Percentiles rank a stretch among this genome's conserved stretches.
Conservation (phyloP, 2,797 vertebrate species). For the Pipistrellus nathusii region DNA sequence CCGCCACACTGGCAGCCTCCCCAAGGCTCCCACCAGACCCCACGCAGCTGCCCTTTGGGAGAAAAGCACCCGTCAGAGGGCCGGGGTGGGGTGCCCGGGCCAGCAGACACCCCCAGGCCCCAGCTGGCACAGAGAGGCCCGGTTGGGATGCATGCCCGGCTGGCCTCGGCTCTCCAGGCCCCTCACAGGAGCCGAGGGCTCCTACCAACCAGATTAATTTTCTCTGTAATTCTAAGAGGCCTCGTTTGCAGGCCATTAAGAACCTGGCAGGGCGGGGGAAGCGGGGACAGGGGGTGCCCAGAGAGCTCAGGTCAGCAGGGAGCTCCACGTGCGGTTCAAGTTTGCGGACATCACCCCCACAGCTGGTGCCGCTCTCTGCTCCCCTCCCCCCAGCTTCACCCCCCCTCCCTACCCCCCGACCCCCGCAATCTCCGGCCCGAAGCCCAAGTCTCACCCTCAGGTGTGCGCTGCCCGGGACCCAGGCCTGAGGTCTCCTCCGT, state of each 20-base stretch:
- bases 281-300: neutral
- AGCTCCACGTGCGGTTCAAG: rapidly evolving
- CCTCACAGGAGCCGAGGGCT: no score
- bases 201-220: no score
- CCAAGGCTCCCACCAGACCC: no score
- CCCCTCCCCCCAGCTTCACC: no score
- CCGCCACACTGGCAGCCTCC: no score
- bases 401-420: neutral
- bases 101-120: neutral
- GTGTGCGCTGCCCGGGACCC: rapidly evolving
- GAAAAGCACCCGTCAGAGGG: neutral
- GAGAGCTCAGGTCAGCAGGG: neutral
- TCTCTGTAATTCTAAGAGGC: no score
- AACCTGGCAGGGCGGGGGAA: no score
- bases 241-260: no score
- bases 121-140: neutral
- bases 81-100: neutral
- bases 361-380: rapidly evolving
- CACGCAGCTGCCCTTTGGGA: neutral
- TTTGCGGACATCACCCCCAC: rapidly evolving
- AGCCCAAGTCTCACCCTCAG: neutral
- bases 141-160: neutral
- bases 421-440: neutral
- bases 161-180: no score
- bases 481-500: neutral